Percentiles rank a stretch among this genome's conserved stretches.
phyloP scores from a whole-genome alignment of 2,888 invertebrate species.

The Melikaiella ostensackeni region DNA sequence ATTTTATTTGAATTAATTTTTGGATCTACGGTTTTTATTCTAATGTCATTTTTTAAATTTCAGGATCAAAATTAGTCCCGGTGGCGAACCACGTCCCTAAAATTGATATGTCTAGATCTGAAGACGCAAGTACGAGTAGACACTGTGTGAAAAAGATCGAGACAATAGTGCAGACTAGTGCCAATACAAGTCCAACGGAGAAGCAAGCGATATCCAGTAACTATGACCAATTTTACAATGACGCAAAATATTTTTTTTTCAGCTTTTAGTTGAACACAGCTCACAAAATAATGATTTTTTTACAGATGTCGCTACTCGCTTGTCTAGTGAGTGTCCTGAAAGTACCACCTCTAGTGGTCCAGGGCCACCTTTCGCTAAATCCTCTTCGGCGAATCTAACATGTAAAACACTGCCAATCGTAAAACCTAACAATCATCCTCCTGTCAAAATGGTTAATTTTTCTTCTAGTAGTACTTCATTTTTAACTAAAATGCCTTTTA shows the following conservation, averaged over 20 bases:
- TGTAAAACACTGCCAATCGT: constrained; percentile 65
- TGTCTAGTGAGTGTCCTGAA: constrained; percentile 42
- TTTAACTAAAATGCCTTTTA: background rate
- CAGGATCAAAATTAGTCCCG: constrained; percentile 32
- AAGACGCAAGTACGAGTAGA: constrained; percentile 25
- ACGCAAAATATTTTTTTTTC: background rate
- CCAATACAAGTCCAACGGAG: background rate
- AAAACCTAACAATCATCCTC: constrained; percentile 64
- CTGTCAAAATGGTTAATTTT: constrained; percentile 65
- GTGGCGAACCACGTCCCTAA: constrained; percentile 42
- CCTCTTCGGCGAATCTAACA: constrained; percentile 57
- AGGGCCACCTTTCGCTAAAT: constrained; percentile 65
- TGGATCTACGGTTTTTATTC: background rate
- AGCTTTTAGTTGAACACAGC: background rate
- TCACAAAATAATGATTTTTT: background rate
- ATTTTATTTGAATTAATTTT: too few relatives aligned
- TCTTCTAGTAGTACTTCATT: constrained; percentile 17
- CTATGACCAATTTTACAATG: background rate
- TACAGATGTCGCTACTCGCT: constrained; percentile 42
- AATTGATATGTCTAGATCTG: background rate
- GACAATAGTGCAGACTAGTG: constrained; percentile 28
- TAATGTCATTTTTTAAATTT: background rate
- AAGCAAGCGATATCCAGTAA: constrained; percentile 21
- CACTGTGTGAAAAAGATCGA: constrained; percentile 42
- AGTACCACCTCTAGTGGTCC: constrained; percentile 63